Conservation (phyloP, 2,113 vertebrate species). For the Okapia johnstoni region DNA sequence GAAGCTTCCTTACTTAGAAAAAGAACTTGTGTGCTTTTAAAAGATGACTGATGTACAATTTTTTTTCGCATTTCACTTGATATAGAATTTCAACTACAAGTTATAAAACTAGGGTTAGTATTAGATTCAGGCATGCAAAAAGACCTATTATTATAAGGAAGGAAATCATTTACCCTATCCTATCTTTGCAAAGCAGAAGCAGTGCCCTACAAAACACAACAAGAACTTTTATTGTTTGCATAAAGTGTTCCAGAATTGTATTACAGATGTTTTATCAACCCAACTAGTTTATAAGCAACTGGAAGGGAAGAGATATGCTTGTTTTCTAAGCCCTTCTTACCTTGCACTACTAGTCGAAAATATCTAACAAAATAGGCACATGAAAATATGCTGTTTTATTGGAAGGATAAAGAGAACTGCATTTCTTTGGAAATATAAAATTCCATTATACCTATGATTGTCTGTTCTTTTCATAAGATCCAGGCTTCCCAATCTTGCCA, state of each 20-base stretch:
- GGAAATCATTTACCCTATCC: constrained; percentile 33
- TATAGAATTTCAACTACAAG: not conserved
- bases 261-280: constrained; percentile 1
- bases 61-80: not conserved
- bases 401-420: not conserved
- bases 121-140: not conserved
- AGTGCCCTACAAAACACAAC: not conserved
- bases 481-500: not conserved
- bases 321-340: not conserved
- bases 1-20: not conserved
- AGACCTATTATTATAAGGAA: not conserved
- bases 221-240: not conserved
- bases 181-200: constrained; percentile 48
- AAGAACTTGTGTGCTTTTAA: not conserved
- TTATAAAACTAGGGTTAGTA: not conserved
- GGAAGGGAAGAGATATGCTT: constrained; percentile 38
- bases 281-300: constrained; percentile 39
- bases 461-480: constrained; percentile 30
- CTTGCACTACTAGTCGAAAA: not conserved
- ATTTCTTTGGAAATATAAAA: constrained; percentile 23
- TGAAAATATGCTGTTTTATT: constrained; percentile 8
- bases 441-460: not conserved
- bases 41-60: not conserved
- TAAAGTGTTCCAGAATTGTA: constrained; percentile 36
- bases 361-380: not conserved